Conservation (phyloP, 2,113 vertebrate genomes). For the Menidia beryllina region DNA sequence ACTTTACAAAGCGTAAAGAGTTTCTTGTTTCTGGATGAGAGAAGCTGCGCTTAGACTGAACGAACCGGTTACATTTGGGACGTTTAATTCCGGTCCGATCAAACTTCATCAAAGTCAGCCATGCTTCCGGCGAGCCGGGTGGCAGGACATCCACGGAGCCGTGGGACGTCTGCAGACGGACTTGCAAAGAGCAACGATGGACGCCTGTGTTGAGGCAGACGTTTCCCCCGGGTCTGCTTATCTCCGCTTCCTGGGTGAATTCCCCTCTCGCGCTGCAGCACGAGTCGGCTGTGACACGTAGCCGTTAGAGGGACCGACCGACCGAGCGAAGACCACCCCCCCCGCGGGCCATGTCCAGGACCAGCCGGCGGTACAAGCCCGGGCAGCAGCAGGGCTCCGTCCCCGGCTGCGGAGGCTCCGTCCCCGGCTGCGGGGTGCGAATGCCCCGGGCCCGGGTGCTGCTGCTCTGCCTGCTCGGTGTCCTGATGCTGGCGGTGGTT, state of each 20-base stretch:
- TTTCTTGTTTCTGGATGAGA: not conserved
- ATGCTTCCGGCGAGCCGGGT: not conserved
- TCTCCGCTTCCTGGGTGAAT: slow-evolving; percentile 48
- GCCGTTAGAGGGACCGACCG: slow-evolving; percentile 5
- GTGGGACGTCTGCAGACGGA: not conserved
- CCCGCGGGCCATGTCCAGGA: slow-evolving; percentile 74
- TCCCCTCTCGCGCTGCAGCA: slow-evolving; percentile 7
- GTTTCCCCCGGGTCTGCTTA: not conserved
- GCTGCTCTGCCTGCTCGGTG: slow-evolving; percentile 72
- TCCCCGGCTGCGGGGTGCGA: slow-evolving; percentile 60
- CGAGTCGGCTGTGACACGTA: slow-evolving; percentile 60
- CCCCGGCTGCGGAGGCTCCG: slow-evolving; percentile 40
- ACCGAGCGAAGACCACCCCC: not conserved
- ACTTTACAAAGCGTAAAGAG: not conserved
- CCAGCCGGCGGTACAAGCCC: slow-evolving; percentile 70
- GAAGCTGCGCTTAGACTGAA: not conserved
- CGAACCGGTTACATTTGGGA: not conserved
- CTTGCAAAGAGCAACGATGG: not conserved
- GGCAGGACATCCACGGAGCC: not conserved
- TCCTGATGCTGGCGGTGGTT: slow-evolving; percentile 72
- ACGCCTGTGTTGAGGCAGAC: not conserved
- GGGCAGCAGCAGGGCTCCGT: slow-evolving; percentile 57
- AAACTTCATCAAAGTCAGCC: not conserved
- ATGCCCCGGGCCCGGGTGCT: slow-evolving; percentile 71
- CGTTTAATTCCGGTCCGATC: not conserved